Conservation (phyloP, 2,888 invertebrate genomes). For the Chironomus riparius region DNA sequence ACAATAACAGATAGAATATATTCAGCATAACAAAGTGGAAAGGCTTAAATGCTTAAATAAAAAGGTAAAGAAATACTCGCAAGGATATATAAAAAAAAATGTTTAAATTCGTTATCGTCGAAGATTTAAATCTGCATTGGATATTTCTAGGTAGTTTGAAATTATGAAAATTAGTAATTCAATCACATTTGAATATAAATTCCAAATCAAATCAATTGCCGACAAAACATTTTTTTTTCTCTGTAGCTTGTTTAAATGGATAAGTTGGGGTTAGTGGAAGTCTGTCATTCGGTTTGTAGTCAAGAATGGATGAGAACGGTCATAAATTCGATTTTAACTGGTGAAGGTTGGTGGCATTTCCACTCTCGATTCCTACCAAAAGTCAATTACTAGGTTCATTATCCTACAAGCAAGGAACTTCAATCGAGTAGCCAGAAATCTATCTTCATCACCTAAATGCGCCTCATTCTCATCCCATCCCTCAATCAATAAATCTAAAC, state of each 20-base stretch:
- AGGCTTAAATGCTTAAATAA: background rate
- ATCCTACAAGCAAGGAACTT: no score
- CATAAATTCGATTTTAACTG: no score
- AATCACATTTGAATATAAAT: background rate
- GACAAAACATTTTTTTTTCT: background rate
- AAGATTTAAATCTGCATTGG: background rate
- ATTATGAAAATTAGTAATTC: background rate
- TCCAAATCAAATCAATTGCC: slow-evolving; percentile 15
- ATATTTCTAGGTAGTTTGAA: background rate
- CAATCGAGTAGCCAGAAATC: no score
- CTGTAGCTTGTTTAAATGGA: no score
- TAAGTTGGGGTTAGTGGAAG: no score
- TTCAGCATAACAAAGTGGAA: background rate
- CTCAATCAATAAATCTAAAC: background rate
- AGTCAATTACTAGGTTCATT: no score
- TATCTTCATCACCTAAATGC: no score
- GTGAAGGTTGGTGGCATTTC: no score
- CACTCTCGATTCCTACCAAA: no score
- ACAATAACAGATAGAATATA: background rate
- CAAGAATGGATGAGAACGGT: no score
- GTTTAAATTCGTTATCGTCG: background rate
- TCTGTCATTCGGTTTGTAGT: no score
- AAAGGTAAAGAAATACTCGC: background rate
- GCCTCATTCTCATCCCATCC: background rate
- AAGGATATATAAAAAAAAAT: background rate